Base-by-base conservation (phyloP, 2,888 invertebrate genomes). In the Argyra leucocephala region DNA sequence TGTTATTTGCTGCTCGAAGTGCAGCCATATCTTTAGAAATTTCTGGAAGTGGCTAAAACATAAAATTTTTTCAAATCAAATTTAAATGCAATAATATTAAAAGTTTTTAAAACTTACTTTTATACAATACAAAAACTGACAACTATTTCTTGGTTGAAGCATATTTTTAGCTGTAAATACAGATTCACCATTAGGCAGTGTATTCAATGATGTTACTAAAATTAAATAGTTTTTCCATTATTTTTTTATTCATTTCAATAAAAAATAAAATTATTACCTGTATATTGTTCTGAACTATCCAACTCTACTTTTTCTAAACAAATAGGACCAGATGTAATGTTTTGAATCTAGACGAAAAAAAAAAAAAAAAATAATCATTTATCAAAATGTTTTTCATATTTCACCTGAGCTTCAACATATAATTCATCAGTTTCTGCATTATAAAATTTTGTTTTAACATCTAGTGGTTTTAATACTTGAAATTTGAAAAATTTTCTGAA, bases 401-500 rank as follows among this genome's bases (percentile, higher is more conserved):
- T 15, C 18, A 86, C 85, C 76, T 87, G 88, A 1, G 88, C 87
- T 77, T 88, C 88, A 68, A 88, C 79, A 75, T 85, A 88, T 5
- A 88, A 86, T 81, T 88, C 88, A 81, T 88, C 88, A 69, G 88
- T 87, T 77, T 88, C 96, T 1, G 95, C 93, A 83, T 95, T 96
- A 77, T 94, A 97, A 81, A 98, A 94, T 78, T 98, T 97, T 0
- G 98, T 98, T 82, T 97, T 96, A 0, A 99, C 96, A 84, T 99
- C 98, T 62, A 99, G 82, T 3, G 98, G 98, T 77, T 98, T 98
- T 74, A 96, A 85, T 0, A 99, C 98, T 85, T 94, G 89, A 79
- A 99, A 98, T 81, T 97, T 98, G 80, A 98, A 99, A 79, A 96
- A 97, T 79, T 98, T 98, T 71, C 96, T 85, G 75, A 98, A 94